Evolutionary conservation across 1,140 invertebrate species (phyloP), one percentile per base, ranked within the genome.

Genomic region (Stegodyphus dumicola): DNA sequence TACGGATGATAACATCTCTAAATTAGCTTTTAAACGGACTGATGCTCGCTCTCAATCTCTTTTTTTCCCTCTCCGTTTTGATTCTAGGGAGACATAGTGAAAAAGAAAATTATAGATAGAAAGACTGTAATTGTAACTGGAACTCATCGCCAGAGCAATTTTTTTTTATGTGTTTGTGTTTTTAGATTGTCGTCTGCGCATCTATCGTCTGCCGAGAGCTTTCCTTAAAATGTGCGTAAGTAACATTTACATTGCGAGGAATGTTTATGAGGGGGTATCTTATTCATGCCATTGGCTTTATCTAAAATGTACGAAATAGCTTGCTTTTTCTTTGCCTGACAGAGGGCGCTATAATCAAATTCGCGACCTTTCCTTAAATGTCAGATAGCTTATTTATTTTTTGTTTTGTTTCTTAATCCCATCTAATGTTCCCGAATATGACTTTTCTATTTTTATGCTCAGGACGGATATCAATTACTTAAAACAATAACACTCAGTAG

Each of bases 21-120:
- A 83, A 83, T 83, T 83, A 83, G 80, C 80, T 83, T 83, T 83
- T 83, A 83, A 83, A 83, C 80, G 80, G 70, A 75, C 70, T 75
- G 80, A 83, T 75, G 79, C 65, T 74, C 33, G 52, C 54, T 80
- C 53, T 80, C 78, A 60, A 73, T 81, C 48, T 73, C 18, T 81
- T 81, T 81, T 80, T 73, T 73, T 69, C 49, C 4, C 33, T 51
- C 13, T 33, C 33, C 33, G 54, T 77, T 77, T 77, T 65, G 75
- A 73, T 73, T 49, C 49, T 52, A 33, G n/a, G 33, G 49, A 65
- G 76, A 56, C 76, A 64, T 77, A 66, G 76, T 67, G 15, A 52
- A 74, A 74, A 75, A 83, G 73, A 79, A 70, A 78, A 79, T 70
- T 67, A 53, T 77, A 33, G 64, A 51, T 60, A 48, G 11, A 67